phyloP scores from a whole-genome alignment of 1,140 invertebrate species.

The Dendrolimus punctatus region DNA sequence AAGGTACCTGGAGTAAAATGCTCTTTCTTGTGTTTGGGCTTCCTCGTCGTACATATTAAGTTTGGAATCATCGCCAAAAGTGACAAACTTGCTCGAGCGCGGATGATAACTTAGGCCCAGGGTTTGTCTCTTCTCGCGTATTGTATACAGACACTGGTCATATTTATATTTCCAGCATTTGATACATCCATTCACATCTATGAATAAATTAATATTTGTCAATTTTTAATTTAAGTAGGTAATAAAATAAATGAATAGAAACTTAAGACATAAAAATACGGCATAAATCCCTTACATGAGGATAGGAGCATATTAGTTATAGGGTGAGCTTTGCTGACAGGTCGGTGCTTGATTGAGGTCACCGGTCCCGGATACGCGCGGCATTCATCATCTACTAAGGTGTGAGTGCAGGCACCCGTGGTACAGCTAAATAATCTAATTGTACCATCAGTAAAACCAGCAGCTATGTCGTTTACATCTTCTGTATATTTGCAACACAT shows the following conservation, averaged over 20 bases:
- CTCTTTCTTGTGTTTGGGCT: constrained; percentile 72
- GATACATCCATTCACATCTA: constrained; percentile 76
- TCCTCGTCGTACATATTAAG: constrained; percentile 78
- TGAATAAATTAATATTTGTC: constrained; percentile 4
- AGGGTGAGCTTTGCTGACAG: constrained; percentile 71
- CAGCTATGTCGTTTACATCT: constrained; percentile 69
- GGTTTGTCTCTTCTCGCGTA: constrained; percentile 75
- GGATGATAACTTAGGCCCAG: constrained; percentile 75
- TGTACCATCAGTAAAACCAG: constrained; percentile 72
- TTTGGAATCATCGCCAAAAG: constrained; percentile 75
- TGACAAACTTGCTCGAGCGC: constrained; percentile 73
- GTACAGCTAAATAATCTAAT: constrained; percentile 69
- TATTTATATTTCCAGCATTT: constrained; percentile 78
- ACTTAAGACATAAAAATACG: background rate
- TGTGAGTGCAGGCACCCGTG: constrained; percentile 49
- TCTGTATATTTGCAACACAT: constrained; percentile 76
- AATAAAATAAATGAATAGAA: background rate
- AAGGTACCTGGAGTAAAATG: constrained; percentile 72
- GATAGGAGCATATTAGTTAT: constrained; percentile 70
- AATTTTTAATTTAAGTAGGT: background rate
- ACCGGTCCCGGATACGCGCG: constrained; percentile 67
- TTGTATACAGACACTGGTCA: constrained; percentile 74
- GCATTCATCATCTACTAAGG: constrained; percentile 71
- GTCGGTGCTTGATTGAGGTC: constrained; percentile 74
- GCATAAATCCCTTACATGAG: constrained; percentile 65